Evolutionary conservation across 30 jellyfish, hydroid and myxozoan species (phyloP).

Genomic region (Cassiopea andromeda): DNA sequence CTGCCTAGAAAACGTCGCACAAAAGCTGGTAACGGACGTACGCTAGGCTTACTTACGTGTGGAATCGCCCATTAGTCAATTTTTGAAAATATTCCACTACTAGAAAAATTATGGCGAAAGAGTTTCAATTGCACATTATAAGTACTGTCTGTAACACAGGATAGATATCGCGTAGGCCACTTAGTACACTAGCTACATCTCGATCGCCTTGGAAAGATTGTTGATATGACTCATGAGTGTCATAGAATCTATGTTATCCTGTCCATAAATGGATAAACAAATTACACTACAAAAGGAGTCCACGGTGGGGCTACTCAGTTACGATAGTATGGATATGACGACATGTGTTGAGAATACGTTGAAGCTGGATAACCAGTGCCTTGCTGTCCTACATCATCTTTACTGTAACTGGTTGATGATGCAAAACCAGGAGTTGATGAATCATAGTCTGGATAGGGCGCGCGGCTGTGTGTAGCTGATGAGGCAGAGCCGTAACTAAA

Average conservation of each 20-base stretch:
- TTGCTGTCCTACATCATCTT: conserved; percentile 10
- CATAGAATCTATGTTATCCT: neutral
- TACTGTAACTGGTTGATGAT: conserved; percentile 16
- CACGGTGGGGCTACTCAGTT: neutral
- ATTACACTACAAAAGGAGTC: neutral
- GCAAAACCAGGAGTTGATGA: neutral
- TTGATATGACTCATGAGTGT: no score
- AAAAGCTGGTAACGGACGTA: no score
- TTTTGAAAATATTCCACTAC: no score
- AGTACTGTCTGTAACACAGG: no score
- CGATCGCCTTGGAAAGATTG: no score
- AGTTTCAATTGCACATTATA: no score
- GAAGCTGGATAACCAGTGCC: conserved; percentile 13
- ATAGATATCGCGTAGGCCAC: no score
- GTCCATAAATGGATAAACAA: neutral
- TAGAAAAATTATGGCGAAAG: no score
- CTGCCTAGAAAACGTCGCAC: no score
- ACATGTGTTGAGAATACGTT: conserved; percentile 20
- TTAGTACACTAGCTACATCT: no score
- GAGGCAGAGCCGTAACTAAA: conserved; percentile 21
- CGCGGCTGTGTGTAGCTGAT: conserved; percentile 15
- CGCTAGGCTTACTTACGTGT: no score
- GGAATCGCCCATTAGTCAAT: no score
- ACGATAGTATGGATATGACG: conserved; percentile 35
- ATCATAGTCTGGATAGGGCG: conserved; percentile 18